Conservation (phyloP, 2,888 invertebrate genomes). For the Notodonta dromedarius region DNA sequence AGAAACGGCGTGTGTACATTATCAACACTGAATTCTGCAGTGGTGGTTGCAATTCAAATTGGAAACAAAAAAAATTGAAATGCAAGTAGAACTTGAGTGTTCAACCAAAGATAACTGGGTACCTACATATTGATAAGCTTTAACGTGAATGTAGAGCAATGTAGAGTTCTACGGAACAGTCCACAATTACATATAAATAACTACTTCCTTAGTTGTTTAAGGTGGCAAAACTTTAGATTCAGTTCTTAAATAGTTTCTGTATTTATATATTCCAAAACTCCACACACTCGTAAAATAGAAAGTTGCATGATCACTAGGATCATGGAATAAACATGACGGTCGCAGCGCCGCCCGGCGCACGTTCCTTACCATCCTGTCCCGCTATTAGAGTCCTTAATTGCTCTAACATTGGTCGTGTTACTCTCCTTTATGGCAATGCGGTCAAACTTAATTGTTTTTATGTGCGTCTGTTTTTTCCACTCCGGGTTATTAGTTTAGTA, state of each 20-base stretch:
- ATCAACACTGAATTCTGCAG: no score
- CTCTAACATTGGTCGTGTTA: constrained; percentile 77
- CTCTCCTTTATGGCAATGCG: constrained; percentile 81
- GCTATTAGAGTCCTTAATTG: constrained; percentile 81
- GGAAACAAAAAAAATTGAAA: no score
- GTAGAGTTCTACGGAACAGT: no score
- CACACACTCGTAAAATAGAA: neutral
- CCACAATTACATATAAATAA: no score
- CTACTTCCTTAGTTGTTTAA: no score
- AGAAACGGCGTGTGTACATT: no score
- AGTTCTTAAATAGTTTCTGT: neutral
- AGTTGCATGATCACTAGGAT: constrained; percentile 35
- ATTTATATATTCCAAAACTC: neutral
- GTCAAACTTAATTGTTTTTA: constrained; percentile 82
- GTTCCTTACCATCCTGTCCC: constrained; percentile 69
- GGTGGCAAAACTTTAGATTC: neutral
- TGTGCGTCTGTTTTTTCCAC: constrained; percentile 76
- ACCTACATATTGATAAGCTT: no score
- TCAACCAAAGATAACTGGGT: no score
- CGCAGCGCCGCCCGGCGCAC: constrained; percentile 49
- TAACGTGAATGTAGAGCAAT: no score
- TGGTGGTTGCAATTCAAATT: no score
- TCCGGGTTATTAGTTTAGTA: constrained; percentile 69
- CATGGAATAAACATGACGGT: constrained; percentile 51
- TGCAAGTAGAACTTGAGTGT: no score